Evolutionary conservation across 1,140 invertebrate species (phyloP), one percentile per base, ranked within the genome.

Genomic region (Lordiphosa collinella): DNA sequence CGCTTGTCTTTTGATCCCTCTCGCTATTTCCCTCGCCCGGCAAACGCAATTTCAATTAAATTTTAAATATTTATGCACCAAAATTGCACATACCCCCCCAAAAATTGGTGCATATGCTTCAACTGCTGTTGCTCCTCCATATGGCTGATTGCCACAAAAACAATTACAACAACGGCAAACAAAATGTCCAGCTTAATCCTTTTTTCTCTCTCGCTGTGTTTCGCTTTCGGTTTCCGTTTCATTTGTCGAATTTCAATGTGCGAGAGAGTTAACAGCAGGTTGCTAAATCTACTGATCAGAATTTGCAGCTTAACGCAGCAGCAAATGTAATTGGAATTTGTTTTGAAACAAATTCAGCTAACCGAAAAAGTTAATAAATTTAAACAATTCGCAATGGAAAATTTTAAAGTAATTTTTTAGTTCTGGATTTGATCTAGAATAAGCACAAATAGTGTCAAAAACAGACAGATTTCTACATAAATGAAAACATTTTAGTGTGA

Each of bases 11-110:
- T 79, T 85, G 78, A 84, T 84, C 72, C 85, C 13, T 37, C 48
- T 13, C 29, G 14, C 49, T 12, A 43, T 25, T 14, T 8, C 13
- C 13, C 32, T 32, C 48, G 25, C 22, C 32, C 32, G n/a, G 16
- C 72, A 78, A 76, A 78, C 61, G 67, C 76, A 84, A 84, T 84
- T 84, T 84, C 78, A 84, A 84, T 84, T 84, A 84, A 84, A 84
- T 85, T 84, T 84, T 84, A 84, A 84, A 84, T 84, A 84, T 84
- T 84, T 84, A 84, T 84, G 79, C 63, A 58, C 58, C 50, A 46
- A 41, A 55, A 25, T 13, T 46, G 9, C 25, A 37, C 14, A 22
- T 7, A 44, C 41, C 41, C 18, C 4, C 4, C 18, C 18, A 1
- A 22, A 11, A 29, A 7, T 4, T n/a, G 41, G 8, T 37, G n/a